Conservation (phyloP, 2,888 invertebrate species). For the Allygus modestus region DNA sequence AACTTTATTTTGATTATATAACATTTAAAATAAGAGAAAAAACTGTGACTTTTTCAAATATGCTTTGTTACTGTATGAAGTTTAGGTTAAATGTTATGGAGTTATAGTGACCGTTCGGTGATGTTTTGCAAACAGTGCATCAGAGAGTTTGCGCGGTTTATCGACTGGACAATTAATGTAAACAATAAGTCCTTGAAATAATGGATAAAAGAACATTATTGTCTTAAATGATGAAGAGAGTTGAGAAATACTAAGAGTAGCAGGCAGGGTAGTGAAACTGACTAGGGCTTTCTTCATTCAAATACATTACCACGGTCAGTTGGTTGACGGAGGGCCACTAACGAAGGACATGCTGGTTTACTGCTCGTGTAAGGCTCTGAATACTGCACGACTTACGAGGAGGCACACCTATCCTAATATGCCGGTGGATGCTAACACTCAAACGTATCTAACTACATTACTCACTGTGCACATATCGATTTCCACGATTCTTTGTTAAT, state of each 20-base stretch:
- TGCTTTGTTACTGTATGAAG: too few relatives aligned
- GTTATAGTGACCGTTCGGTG: too few relatives aligned
- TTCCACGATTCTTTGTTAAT: neutral
- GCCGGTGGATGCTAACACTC: neutral
- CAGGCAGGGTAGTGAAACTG: neutral
- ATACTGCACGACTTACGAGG: neutral
- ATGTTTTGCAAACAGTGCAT: too few relatives aligned
- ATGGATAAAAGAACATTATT: too few relatives aligned
- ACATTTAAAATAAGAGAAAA: too few relatives aligned
- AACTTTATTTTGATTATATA: neutral
- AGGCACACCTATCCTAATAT: neutral
- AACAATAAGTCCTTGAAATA: too few relatives aligned
- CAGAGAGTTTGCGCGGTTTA: too few relatives aligned
- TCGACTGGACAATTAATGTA: too few relatives aligned
- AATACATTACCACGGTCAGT: neutral
- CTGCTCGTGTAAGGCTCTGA: neutral
- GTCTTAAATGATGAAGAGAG: neutral
- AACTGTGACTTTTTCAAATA: too few relatives aligned
- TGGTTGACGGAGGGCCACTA: neutral
- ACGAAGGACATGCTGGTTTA: conserved; percentile 1
- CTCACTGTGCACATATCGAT: neutral
- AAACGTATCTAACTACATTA: neutral
- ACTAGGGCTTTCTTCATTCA: neutral
- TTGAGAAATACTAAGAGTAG: neutral
- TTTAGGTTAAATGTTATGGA: too few relatives aligned